phyloP scores from a whole-genome alignment of 2,888 invertebrate genomes.

The Mantis religiosa region DNA sequence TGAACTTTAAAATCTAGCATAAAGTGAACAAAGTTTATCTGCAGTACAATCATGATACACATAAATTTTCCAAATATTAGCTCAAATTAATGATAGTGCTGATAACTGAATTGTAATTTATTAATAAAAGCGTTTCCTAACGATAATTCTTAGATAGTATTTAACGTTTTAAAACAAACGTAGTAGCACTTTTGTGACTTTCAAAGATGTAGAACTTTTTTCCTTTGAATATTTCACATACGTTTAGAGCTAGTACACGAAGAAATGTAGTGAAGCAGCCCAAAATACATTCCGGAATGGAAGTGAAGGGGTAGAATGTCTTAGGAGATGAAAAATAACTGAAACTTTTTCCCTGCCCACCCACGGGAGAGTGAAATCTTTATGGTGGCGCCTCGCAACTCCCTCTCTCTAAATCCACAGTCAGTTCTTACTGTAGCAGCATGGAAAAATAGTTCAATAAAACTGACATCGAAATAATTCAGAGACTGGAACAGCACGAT shows the following conservation, averaged over 20 bases:
- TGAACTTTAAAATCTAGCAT: too few species aligned
- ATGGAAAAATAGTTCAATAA: neutral
- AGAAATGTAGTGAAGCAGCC: neutral
- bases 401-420: neutral
- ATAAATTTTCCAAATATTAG: too few species aligned
- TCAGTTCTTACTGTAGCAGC: neutral
- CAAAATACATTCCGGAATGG: neutral
- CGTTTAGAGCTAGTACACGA: neutral
- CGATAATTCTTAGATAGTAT: too few species aligned
- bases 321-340: neutral
- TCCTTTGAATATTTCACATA: neutral
- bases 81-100: too few species aligned
- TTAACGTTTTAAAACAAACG: too few species aligned
- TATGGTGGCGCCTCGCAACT: slow-evolving; percentile 3
- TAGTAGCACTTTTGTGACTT: too few species aligned
- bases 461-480: neutral
- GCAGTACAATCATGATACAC: too few species aligned
- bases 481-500: neutral
- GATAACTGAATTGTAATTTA: too few species aligned
- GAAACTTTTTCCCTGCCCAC: neutral
- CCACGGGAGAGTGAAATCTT: neutral
- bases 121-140: too few species aligned
- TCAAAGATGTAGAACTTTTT: too few species aligned
- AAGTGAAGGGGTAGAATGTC: neutral
- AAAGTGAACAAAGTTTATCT: too few species aligned